Conservation (phyloP, 2,888 invertebrate species). For the Carcina quercana region DNA sequence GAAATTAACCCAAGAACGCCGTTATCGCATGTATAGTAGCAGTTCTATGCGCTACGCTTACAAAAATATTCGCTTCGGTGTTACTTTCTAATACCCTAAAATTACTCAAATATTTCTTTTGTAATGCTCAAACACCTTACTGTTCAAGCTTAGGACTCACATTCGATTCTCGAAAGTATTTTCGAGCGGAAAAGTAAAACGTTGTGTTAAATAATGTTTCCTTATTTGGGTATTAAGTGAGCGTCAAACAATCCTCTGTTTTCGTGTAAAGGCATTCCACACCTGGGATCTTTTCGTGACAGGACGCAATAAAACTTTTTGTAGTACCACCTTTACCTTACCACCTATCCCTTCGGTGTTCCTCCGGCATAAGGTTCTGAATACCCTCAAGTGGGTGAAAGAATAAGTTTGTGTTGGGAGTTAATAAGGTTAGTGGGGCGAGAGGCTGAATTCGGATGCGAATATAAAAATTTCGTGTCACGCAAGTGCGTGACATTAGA, state of each 20-base stretch:
- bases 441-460: conserved; percentile 55
- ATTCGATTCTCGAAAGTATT: conserved; percentile 10
- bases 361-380: conserved; percentile 19
- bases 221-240: conserved; percentile 42
- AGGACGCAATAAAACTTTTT: conserved; percentile 53
- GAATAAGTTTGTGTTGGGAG: conserved; percentile 21
- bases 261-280: conserved; percentile 62
- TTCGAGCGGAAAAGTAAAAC: conserved; percentile 21
- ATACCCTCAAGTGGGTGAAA: conserved; percentile 12
- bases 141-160: conserved; percentile 15
- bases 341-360: conserved; percentile 20
- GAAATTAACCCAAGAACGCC: conserved; percentile 44
- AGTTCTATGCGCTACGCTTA: conserved; percentile 31
- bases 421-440: conserved; percentile 59
- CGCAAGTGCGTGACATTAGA: conserved; percentile 46
- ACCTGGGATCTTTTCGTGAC: conserved; percentile 66
- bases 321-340: conserved; percentile 22
- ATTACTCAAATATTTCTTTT: no score
- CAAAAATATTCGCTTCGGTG: conserved; percentile 20
- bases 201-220: conserved; percentile 30
- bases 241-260: conserved; percentile 52
- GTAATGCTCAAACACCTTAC: conserved; percentile 4
- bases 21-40: conserved; percentile 43
- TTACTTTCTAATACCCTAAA: no score
- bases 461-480: conserved; percentile 48